Evolutionary conservation across 2,888 invertebrate species (phyloP).

Genomic region (Amphipoea lucens): DNA sequence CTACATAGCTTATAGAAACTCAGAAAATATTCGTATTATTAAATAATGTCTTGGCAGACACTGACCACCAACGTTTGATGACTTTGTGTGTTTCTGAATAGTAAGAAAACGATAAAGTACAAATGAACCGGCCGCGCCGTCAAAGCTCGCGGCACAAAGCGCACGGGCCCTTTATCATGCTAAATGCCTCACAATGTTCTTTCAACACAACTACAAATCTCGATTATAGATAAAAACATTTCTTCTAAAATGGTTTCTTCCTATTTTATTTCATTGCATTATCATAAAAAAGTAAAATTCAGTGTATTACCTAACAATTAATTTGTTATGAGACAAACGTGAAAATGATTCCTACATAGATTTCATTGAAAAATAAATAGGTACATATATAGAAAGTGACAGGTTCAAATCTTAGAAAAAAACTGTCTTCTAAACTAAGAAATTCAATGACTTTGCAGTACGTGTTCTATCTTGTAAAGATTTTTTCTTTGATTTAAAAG

Average conservation of each 20-base stretch:
- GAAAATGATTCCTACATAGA: not conserved
- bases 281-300: conserved; percentile 19
- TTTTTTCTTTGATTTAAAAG: conserved; percentile 1
- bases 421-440: not conserved
- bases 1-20: conserved; percentile 3
- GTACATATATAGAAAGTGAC: not conserved
- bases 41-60: conserved; percentile 54
- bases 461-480: not conserved
- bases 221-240: conserved; percentile 43
- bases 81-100: conserved; percentile 59
- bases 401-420: not conserved
- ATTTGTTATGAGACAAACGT: conserved; percentile 1
- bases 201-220: conserved; percentile 40
- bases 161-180: conserved; percentile 49
- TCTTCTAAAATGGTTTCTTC: conserved; percentile 27
- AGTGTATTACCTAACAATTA: conserved; percentile 1
- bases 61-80: conserved; percentile 59
- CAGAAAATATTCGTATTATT: conserved; percentile 33
- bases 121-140: conserved; percentile 50
- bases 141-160: conserved; percentile 54
- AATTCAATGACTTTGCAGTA: not conserved
- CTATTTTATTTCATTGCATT: conserved; percentile 35
- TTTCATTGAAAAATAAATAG: conserved; percentile 23
- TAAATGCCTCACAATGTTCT: conserved; percentile 52
- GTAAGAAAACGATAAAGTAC: conserved; percentile 49